These are phyloP conservation scores for Eolophus roseicapilla DNA, from an alignment of 2,113 vertebrate species.

Conservation along the genomic window DNA sequence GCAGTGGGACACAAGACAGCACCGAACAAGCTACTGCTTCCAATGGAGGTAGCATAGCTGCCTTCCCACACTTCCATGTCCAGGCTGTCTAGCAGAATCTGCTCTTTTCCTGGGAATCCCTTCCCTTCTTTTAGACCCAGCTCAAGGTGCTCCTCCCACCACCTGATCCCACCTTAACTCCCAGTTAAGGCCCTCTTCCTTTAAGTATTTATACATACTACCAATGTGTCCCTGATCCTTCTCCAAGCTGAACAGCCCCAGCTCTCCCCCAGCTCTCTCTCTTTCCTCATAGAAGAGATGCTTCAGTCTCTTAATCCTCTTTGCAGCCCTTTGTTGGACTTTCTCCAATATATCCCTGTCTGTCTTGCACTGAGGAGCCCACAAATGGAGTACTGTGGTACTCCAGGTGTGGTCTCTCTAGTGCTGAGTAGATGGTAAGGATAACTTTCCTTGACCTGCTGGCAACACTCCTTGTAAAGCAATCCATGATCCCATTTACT, in stretches of 20 bases:
- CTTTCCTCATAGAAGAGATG: neutral
- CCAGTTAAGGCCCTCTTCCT: neutral
- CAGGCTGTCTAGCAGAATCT: neutral
- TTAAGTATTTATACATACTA: neutral
- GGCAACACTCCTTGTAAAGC: neutral
- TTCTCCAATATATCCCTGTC: neutral
- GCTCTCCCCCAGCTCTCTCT: neutral
- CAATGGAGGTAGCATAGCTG: neutral
- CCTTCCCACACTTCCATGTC: accelerated
- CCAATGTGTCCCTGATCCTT: neutral
- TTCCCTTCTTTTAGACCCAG: neutral
- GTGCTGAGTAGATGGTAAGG: neutral
- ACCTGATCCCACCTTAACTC: neutral
- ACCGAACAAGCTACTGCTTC: neutral
- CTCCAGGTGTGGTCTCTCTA: neutral
- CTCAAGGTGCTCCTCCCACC: neutral
- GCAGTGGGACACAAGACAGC: neutral
- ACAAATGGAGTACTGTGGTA: neutral
- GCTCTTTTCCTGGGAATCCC: neutral
- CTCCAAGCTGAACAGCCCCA: neutral
- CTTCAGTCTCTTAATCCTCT: neutral
- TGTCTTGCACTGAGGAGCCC: neutral
- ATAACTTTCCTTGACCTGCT: neutral
- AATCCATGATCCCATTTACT: neutral
- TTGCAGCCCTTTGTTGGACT: accelerated